Evolutionary conservation across 2,888 invertebrate species (phyloP), one percentile per base, ranked within the genome.

Genomic region (Terebella lapidaria): DNA sequence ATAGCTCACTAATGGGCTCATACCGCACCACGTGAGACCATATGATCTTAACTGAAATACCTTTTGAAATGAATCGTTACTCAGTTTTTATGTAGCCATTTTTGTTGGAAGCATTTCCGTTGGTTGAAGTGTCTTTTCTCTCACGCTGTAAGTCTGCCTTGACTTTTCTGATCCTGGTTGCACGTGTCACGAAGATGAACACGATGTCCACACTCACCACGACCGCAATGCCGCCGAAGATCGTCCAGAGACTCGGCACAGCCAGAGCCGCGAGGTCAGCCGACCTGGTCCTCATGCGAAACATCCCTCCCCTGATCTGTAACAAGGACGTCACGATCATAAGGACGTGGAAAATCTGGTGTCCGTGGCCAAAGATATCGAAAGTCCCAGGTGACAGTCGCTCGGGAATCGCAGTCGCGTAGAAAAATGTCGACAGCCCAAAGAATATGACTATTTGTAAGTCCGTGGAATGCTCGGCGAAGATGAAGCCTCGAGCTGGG

Each of bases 291-390:
- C 56, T 26, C 3, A 67, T 46, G 25, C 67, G 68, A 15, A 56
- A 56, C 26, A 58, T 42, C 15, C 60, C 59, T 5, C 56, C 64
- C 27, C 61, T 45, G n/a, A 65, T 49, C 57, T 68, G 63, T 2
- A 59, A 35, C 26, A 62, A 28, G 28, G 64, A 61, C 1, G 63
- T 62, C 3, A 65, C 18, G 20, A 64, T 56, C 5, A 60, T 49
- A 27, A 58, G 24, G 1, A 71, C 59, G 57, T 74, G 74, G 58
- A 74, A 74, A 24, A 71, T 62, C 46, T 72, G 71, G 56, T 74
- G 74, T 25, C 74, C 70, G 53, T 73, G 72, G 4, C 74, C 75
- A 20, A 72, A 22, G 15, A 71, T 63, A 60, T 75, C 75, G 60
- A 69, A 74, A 3, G 54, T 56, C 26, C 73, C 73, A 15, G 73